Evolutionary conservation across 2,888 invertebrate genomes (phyloP), one percentile per base, ranked within the genome.

Genomic region (Pseudolycoriella hygida): DNA sequence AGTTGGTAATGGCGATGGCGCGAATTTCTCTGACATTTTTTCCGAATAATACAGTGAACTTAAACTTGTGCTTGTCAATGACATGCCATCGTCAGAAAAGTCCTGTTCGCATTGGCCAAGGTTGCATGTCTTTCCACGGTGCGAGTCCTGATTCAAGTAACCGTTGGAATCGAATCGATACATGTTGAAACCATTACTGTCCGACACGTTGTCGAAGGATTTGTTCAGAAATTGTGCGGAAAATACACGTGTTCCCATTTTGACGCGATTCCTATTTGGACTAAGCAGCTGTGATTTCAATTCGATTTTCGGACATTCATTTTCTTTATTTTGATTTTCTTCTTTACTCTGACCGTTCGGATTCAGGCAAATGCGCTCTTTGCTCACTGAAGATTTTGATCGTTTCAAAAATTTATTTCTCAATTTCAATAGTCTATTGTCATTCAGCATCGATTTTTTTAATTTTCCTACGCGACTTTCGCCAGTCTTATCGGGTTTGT

Each of bases 171-270:
- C 47, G 14, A 49, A 47, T 2, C 42, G 45, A 18, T 45, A 47
- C 12, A 50, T 43, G 15, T 49, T 48, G 15, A 49, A 37, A 2
- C 47, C 38, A 40, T 47, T 48, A 15, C 51, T 51, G 32, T 48
- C 50, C 25, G 25, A 25, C 37, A 53, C 47, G 42, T 52, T 53
- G 40, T 53, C 53, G 42, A 50, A 50, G 6, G 53, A 53, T 48
- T 53, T 53, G 42, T 52, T 53, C 25, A 53, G 40, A 43, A 51
- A 51, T 45, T 52, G 50, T 37, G 38, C 18, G 25, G 52, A 52
- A 54, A 77, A 79, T 10, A 77, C 77, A 54, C 78, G 70, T 8
- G 77, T 79, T 10, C 80, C 82, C 80, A 80, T 80, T 66, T 80
- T 80, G 3, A 80, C 80, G 3, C 80, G 78, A 53, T 73, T 68